Conservation (phyloP, 2,113 vertebrate genomes). For the Erythrocercus mccallii region DNA sequence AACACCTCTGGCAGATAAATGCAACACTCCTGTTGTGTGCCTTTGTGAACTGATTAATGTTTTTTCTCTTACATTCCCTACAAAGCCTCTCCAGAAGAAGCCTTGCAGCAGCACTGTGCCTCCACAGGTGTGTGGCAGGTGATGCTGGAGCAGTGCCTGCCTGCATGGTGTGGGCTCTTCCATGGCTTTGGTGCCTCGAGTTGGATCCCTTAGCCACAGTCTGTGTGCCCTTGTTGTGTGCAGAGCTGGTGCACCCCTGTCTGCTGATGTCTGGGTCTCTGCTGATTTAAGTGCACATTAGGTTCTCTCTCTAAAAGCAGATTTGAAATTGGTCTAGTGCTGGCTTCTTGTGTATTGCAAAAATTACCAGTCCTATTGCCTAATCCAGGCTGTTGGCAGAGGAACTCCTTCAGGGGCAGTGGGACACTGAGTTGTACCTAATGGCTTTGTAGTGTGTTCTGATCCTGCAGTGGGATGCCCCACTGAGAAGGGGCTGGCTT, state of each 20-base stretch:
- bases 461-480: not conserved
- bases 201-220: not conserved
- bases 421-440: not conserved
- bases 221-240: not conserved
- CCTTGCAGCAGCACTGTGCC: not conserved
- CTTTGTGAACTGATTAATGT: not conserved
- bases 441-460: not conserved
- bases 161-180: fast-evolving
- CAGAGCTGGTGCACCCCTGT: not conserved
- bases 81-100: not conserved
- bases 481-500: not conserved
- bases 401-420: not conserved
- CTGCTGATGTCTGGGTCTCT: not conserved
- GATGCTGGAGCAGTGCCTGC: not conserved
- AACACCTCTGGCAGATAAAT: not conserved
- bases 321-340: not conserved
- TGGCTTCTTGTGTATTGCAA: not conserved
- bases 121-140: fast-evolving
- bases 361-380: not conserved
- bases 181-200: fast-evolving
- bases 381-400: not conserved
- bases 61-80: not conserved
- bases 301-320: not conserved
- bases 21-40: not conserved
- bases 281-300: not conserved